phyloP scores from a whole-genome alignment of 2,888 invertebrate genomes.

The Onchidella celtica region DNA sequence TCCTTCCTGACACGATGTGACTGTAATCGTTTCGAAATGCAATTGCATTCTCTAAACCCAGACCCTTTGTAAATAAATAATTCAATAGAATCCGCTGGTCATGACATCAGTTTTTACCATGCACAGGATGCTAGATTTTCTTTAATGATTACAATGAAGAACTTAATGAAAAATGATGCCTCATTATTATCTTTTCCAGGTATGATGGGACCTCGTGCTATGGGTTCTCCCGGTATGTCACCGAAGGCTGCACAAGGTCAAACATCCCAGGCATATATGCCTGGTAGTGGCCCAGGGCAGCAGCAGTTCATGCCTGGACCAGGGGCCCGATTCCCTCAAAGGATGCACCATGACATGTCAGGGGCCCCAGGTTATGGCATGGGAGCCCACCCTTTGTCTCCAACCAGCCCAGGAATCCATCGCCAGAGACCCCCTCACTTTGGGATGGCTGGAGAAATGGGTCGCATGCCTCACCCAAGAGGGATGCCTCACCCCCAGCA shows the following conservation, averaged over 20 bases:
- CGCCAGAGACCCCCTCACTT: slow-evolving; percentile 39
- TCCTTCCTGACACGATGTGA: no score
- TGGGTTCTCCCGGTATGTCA: slow-evolving; percentile 48
- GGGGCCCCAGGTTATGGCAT: slow-evolving; percentile 45
- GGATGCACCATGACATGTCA: slow-evolving; percentile 49
- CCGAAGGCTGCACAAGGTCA: slow-evolving; percentile 27
- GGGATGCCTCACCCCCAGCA: slow-evolving; percentile 39
- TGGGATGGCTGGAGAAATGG: slow-evolving; percentile 41
- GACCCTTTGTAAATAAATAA: no score
- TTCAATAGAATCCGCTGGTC: no score
- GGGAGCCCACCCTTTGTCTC: slow-evolving; percentile 49
- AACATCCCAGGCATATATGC: slow-evolving; percentile 32
- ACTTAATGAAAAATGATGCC: no score
- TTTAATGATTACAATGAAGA: no score
- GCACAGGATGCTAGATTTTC: no score
- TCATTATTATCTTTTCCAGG: no score
- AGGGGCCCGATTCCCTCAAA: slow-evolving; percentile 46
- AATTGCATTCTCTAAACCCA: no score
- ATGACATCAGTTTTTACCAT: no score
- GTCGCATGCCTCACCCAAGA: slow-evolving; percentile 32
- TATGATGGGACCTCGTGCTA: slow-evolving; percentile 44
- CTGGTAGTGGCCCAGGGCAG: slow-evolving; percentile 7
- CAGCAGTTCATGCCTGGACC: slow-evolving; percentile 38
- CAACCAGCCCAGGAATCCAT: slow-evolving; percentile 41
- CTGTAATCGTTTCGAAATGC: no score